Evolutionary conservation across 92 coral and sea anemone genomes (phyloP), one percentile per base, ranked within the genome.

Genomic region (Phenganax stokvisi): DNA sequence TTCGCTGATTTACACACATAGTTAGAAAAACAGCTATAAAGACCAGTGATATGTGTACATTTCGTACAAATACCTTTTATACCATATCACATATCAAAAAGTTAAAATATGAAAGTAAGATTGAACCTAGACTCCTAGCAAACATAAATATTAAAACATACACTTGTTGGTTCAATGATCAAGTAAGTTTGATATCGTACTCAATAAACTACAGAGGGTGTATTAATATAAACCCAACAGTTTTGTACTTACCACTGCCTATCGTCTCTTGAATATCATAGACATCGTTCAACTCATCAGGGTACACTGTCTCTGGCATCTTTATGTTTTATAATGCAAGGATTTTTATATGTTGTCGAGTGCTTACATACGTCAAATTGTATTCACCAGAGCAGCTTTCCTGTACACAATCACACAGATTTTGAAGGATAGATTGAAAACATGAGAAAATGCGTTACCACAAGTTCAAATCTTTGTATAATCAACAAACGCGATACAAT

Each of bases 261-360:
- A 96, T 89, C 64, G 99, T 96, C 80, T 96, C 88, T 71, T 68
- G 89, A 65, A 96, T 78, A 20, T 96, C 96, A 64, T 96, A 96
- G 75, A 85, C 81, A 77, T 88, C 90, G 6, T 89, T 90, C 20
- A 96, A 72, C 84, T 92, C 96, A 6, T 87, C 76, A 10, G 99
- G 99, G 77, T 90, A 90, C 56, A 92, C 84, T 51, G 88, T 77
- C 51, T 97, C 88, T 58, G 99, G 99, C 99, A 96, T 96, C 80
- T 84, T 76, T 12, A 27, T 91, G 71, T 60, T 51, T 69, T 65
- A 15, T 7, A 61, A 29, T 81, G 55, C 57, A 8, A 51, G 20
- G 47, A 13, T 59, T 51, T 56, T 30, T 17, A 72, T 30, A 70
- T 47, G 82, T 63, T n/a, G 75, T 13, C 80, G 56, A 53, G 73